These are phyloP conservation scores for Yoshiicerus persimilis DNA, from an alignment of 1,140 invertebrate species.

Conservation along the genomic window DNA sequence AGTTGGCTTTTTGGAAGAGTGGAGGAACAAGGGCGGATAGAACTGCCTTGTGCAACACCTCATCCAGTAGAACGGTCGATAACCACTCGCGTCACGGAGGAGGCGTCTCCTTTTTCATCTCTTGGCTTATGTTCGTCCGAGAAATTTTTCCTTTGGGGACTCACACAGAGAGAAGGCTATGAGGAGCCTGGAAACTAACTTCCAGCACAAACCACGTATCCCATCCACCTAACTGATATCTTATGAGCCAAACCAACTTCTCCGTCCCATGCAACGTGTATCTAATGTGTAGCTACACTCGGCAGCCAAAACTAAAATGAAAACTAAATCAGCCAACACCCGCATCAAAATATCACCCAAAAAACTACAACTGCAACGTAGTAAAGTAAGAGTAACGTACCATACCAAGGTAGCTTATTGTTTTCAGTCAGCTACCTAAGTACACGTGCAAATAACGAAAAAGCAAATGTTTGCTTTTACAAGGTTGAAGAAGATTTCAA, in stretches of 20 bases:
- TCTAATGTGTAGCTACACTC: neutral
- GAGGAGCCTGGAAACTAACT: constrained; percentile 5
- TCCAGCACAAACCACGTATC: neutral
- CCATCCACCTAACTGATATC: neutral
- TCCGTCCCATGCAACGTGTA: neutral
- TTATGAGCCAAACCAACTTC: neutral
- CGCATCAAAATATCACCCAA: neutral
- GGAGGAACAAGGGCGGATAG: neutral
- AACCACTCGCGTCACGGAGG: constrained; percentile 10
- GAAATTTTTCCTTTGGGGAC: constrained; percentile 11
- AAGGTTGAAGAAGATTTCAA: too few relatives aligned
- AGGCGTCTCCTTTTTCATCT: constrained; percentile 1
- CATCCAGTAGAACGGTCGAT: constrained; percentile 36
- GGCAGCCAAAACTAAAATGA: neutral
- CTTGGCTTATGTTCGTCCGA: constrained; percentile 2
- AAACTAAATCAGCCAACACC: neutral
- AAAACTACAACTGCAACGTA: neutral
- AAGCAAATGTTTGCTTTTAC: too few relatives aligned
- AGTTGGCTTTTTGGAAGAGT: constrained; percentile 7
- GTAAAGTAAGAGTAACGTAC: too few relatives aligned
- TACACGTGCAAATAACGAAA: too few relatives aligned
- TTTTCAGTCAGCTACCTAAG: neutral
- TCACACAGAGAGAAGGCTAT: neutral
- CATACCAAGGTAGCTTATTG: neutral
- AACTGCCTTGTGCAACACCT: constrained; percentile 30